phyloP scores from a whole-genome alignment of 2,888 invertebrate species.

The Coleophora deauratella region DNA sequence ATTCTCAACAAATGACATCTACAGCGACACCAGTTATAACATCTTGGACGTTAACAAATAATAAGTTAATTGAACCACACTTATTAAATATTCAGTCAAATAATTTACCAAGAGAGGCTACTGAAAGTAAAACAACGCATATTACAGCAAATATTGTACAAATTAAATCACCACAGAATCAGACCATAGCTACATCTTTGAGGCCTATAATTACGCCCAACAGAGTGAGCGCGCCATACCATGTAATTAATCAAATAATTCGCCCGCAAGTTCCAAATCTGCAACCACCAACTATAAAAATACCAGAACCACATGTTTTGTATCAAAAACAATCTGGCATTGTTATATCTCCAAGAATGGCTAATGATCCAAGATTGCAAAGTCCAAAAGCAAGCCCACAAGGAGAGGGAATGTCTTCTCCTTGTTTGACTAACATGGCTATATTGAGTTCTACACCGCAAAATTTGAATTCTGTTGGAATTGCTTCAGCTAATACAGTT shows the following conservation, averaged over 20 bases:
- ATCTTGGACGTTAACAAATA: constrained; percentile 69
- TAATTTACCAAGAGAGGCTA: constrained; percentile 35
- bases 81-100: constrained; percentile 45
- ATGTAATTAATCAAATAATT: constrained; percentile 59
- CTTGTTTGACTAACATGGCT: constrained; percentile 54
- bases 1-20: constrained; percentile 50
- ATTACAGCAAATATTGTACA: constrained; percentile 60
- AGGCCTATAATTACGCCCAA: constrained; percentile 48
- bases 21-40: constrained; percentile 71
- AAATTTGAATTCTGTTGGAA: constrained; percentile 44
- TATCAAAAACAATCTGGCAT: constrained; percentile 64
- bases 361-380: constrained; percentile 50
- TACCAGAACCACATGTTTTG: constrained; percentile 72
- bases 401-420: constrained; percentile 49
- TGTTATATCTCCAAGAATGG: constrained; percentile 57
- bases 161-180: constrained; percentile 47
- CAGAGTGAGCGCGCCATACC: constrained; percentile 54
- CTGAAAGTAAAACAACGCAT: constrained; percentile 50
- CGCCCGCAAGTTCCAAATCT: constrained; percentile 59
- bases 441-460: constrained; percentile 54
- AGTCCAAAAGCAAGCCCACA: constrained; percentile 57
- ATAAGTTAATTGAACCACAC: constrained; percentile 56
- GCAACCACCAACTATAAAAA: constrained; percentile 79
- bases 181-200: constrained; percentile 35
- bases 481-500: constrained; percentile 51